Conservation (phyloP, 64 coral and sea anemone species). For the Stichodactyla helianthus region DNA sequence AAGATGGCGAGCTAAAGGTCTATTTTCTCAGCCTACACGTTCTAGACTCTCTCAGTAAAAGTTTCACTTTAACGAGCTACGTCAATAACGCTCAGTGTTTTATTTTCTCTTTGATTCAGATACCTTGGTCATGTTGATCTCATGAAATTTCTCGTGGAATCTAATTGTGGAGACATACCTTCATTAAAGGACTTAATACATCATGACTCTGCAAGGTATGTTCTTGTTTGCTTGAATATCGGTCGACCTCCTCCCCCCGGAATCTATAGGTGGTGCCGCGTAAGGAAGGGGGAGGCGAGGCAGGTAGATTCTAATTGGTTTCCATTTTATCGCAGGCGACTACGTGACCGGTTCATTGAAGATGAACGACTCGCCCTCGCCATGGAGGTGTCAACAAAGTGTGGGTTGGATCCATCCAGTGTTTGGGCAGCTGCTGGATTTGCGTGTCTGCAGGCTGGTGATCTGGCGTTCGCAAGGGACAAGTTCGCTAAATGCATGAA, state of each 20-base stretch:
- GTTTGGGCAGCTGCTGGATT: conserved; percentile 92
- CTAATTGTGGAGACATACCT: conserved; percentile 92
- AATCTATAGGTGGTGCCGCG: too few species aligned
- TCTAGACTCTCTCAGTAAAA: too few species aligned
- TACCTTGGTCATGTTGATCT: conserved; percentile 92
- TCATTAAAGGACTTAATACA: conserved; percentile 84
- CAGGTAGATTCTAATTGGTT: too few species aligned
- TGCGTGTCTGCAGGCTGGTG: conserved; percentile 77
- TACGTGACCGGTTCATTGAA: conserved; percentile 92
- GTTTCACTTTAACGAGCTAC: too few species aligned
- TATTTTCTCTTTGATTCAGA: conserved; percentile 12
- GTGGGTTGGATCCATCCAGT: conserved; percentile 76
- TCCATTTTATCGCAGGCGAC: conserved; percentile 32
- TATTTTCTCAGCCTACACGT: too few species aligned
- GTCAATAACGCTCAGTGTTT: background rate
- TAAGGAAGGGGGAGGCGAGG: too few species aligned
- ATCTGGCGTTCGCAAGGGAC: conserved; percentile 75
- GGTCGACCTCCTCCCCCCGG: too few species aligned
- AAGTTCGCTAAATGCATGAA: conserved; percentile 91
- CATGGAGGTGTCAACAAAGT: conserved; percentile 98
- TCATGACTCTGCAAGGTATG: conserved; percentile 84
- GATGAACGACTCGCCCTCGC: conserved; percentile 84
- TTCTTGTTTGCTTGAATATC: too few species aligned
- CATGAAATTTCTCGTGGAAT: conserved; percentile 96
- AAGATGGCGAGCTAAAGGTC: too few species aligned